Conservation (phyloP, 2,888 invertebrate species). For the Drosophila pegasa region DNA sequence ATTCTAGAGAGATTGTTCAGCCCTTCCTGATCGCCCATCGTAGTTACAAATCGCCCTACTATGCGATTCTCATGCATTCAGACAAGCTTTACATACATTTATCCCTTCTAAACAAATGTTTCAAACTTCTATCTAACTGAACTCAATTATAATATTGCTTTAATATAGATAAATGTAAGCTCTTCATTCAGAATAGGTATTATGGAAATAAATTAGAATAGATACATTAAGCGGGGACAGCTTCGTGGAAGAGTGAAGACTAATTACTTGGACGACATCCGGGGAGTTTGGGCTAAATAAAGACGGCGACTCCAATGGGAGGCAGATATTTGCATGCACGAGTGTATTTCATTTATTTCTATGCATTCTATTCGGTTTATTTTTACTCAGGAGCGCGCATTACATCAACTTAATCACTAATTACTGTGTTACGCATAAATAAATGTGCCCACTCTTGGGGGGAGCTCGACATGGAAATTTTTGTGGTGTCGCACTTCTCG, state of each 20-base stretch:
- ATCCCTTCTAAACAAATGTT: too few species aligned
- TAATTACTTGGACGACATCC: slow-evolving; percentile 60
- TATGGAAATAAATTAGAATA: slow-evolving; percentile 3
- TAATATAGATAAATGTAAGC: not conserved
- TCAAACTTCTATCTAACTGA: not conserved
- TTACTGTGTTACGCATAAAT: slow-evolving; percentile 71
- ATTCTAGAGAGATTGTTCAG: too few species aligned
- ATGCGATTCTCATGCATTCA: not conserved
- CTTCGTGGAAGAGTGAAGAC: slow-evolving; percentile 42
- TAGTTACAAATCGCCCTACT: not conserved
- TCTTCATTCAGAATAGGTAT: too few species aligned
- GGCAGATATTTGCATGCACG: not conserved
- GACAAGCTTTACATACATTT: not conserved
- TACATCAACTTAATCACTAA: slow-evolving; percentile 76
- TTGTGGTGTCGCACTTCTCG: slow-evolving; percentile 56
- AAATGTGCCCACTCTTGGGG: slow-evolving; percentile 28
- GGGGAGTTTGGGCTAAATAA: slow-evolving; percentile 37
- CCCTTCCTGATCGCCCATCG: too few species aligned
- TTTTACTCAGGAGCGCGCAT: slow-evolving; percentile 36
- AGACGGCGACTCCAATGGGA: slow-evolving; percentile 16
- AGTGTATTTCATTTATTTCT: not conserved
- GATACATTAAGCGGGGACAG: slow-evolving; percentile 18
- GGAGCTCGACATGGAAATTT: slow-evolving; percentile 50
- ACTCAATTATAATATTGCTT: not conserved
- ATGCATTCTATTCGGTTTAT: slow-evolving; percentile 28